Conservation (phyloP, 2,797 vertebrate species). For the Spondyliosoma cantharus region DNA sequence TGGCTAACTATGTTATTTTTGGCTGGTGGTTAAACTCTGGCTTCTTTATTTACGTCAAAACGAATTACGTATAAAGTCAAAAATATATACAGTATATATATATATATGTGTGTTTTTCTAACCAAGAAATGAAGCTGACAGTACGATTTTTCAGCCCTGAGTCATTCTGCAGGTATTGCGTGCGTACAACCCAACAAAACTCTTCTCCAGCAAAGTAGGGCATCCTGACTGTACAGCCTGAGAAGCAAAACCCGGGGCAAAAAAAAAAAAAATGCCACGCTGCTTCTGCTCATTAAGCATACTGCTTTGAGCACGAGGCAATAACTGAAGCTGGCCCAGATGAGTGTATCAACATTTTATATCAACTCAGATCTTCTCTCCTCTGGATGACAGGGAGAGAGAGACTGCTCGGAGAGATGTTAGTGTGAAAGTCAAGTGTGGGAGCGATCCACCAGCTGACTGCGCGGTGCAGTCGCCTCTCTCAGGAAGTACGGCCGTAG, state of each 20-base stretch:
- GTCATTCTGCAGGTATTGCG: background rate
- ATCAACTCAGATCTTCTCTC: background rate
- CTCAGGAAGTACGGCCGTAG: background rate
- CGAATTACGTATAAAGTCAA: background rate
- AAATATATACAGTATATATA: background rate
- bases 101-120: background rate
- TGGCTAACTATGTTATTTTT: background rate
- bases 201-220: background rate
- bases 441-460: background rate
- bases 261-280: background rate
- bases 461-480: background rate
- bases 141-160: background rate
- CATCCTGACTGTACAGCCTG: background rate
- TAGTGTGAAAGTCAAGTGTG: background rate
- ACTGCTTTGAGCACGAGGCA: slow-evolving; percentile 3
- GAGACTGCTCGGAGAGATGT: background rate
- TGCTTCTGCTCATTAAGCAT: slow-evolving; percentile 6
- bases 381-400: background rate
- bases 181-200: background rate
- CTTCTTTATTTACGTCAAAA: background rate
- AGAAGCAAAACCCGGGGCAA: slow-evolving; percentile 8
- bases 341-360: background rate
- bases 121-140: background rate
- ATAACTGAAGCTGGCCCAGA: background rate
- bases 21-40: background rate